phyloP scores from a whole-genome alignment of 2,888 invertebrate genomes.

The Acanthococcus lagerstroemiae region DNA sequence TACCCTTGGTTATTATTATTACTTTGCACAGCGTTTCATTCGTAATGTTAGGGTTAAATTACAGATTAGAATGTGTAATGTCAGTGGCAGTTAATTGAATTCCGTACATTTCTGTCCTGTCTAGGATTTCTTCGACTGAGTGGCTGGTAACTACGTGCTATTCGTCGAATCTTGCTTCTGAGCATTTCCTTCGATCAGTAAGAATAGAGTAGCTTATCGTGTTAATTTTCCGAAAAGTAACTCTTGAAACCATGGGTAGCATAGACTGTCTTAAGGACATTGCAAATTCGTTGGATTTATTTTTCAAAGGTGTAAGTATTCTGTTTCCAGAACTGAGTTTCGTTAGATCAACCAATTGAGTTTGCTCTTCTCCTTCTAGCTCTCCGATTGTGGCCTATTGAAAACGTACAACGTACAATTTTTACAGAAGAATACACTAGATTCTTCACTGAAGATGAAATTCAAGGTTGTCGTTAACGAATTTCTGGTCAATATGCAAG shows the following conservation, averaged over 20 bases:
- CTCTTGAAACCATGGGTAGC: background rate
- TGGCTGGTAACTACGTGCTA: no score
- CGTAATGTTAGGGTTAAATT: no score
- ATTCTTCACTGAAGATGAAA: background rate
- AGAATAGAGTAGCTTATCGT: no score
- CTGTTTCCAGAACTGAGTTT: background rate
- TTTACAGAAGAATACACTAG: background rate
- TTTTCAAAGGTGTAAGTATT: background rate
- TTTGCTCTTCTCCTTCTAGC: background rate
- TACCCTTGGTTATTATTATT: no score
- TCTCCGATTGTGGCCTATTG: background rate
- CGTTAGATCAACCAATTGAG: background rate
- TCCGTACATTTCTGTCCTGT: no score
- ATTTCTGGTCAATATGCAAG: slow-evolving; percentile 9
- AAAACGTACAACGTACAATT: background rate
- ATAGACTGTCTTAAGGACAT: background rate
- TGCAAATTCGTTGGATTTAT: background rate
- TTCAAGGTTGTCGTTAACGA: slow-evolving; percentile 3
- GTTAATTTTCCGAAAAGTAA: no score
- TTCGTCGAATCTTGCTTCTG: no score
- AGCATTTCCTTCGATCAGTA: no score
- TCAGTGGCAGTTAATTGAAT: no score
- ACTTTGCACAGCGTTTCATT: no score
- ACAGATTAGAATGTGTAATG: no score
- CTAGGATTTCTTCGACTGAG: no score